Evolutionary conservation across 2,888 invertebrate genomes (phyloP).

Genomic region (Corythucha ciliata): DNA sequence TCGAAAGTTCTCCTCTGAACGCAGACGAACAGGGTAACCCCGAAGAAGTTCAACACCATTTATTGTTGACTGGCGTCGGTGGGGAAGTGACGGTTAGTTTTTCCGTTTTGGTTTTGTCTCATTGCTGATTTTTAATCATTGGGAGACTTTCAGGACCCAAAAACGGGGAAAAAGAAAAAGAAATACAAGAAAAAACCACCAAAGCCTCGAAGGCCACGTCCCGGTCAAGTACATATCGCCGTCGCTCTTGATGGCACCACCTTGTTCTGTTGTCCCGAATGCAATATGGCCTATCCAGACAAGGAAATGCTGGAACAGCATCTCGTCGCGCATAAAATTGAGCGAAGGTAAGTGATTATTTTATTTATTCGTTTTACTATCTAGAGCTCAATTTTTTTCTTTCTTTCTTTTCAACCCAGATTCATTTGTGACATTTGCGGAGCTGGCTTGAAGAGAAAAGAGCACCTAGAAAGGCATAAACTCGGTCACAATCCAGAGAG

Average conservation of each 20-base stretch:
- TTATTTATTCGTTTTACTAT: background rate
- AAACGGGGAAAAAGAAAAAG: constrained; percentile 58
- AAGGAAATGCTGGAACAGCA: constrained; percentile 70
- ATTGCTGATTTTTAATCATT: background rate
- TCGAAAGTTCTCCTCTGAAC: constrained; percentile 43
- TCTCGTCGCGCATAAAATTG: constrained; percentile 67
- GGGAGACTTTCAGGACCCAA: constrained; percentile 31
- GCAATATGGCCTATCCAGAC: constrained; percentile 71
- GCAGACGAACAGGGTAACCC: constrained; percentile 19
- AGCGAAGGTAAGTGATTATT: constrained; percentile 47
- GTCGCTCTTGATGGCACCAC: constrained; percentile 64
- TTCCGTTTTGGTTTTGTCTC: background rate
- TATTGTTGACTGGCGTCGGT: constrained; percentile 1
- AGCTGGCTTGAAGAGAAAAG: constrained; percentile 57
- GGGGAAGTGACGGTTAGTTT: constrained; percentile 14
- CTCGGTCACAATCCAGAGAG: constrained; percentile 71
- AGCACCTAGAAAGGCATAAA: constrained; percentile 68
- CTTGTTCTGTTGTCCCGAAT: constrained; percentile 69
- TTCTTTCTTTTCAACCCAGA: constrained; percentile 26
- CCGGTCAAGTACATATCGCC: constrained; percentile 67
- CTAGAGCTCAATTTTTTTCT: background rate
- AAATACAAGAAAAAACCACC: constrained; percentile 72
- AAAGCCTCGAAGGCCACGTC: constrained; percentile 67
- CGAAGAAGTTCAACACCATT: constrained; percentile 19
- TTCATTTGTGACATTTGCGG: constrained; percentile 41